Conservation (phyloP, 2,113 vertebrate genomes). For the Trichomycterus rosablanca region DNA sequence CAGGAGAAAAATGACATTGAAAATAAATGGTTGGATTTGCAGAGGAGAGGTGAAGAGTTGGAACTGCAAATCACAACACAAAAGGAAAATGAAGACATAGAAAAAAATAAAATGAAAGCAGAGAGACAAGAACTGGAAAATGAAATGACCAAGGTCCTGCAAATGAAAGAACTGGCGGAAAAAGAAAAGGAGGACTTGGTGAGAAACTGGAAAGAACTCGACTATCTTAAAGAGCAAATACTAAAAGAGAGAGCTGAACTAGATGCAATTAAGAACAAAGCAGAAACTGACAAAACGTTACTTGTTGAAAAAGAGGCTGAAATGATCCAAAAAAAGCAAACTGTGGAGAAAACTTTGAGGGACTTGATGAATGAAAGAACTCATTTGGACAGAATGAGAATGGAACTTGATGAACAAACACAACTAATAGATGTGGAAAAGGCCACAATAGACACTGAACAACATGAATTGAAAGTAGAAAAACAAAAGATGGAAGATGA, state of each 20-base stretch:
- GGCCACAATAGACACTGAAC: no score
- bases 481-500: background rate
- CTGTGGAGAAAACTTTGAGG: background rate
- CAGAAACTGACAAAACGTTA: background rate
- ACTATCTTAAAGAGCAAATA: constrained; percentile 3
- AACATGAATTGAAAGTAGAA: background rate
- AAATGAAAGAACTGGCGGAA: background rate
- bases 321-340: constrained; percentile 4
- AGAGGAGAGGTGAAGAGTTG: constrained; percentile 14
- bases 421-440: background rate
- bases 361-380: background rate
- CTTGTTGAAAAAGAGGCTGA: background rate
- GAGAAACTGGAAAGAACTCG: background rate
- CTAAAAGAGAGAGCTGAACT: constrained; percentile 8
- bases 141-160: background rate
- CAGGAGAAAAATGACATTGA: constrained; percentile 1
- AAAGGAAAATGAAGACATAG: background rate
- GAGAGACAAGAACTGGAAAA: constrained; percentile 14
- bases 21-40: background rate
- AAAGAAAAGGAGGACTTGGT: constrained; percentile 4
- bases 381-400: constrained; percentile 14
- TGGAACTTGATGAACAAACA: constrained; percentile 13
- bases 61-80: constrained; percentile 2
- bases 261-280: background rate
- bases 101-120: constrained; percentile 7